phyloP scores from a whole-genome alignment of 2,797 vertebrate species.

The Dallia pectoralis region DNA sequence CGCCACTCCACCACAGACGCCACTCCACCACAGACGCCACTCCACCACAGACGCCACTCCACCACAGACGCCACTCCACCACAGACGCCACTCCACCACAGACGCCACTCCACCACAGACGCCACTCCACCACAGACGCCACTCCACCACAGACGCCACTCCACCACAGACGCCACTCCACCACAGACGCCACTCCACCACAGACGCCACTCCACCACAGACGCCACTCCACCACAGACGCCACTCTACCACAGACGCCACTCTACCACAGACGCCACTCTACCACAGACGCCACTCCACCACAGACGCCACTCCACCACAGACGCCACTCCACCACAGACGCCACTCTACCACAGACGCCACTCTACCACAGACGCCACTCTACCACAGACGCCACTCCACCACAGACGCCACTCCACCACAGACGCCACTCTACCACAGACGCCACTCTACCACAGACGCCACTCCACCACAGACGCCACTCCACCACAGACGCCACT shows the following conservation, averaged over 20 bases:
- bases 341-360: conserved; percentile 13
- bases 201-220: neutral
- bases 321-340: conserved; percentile 7
- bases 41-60: neutral
- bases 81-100: neutral
- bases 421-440: conserved; percentile 3
- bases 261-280: conserved; percentile 15
- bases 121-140: neutral
- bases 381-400: conserved; percentile 11
- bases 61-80: neutral
- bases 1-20: neutral
- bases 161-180: neutral
- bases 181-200: neutral
- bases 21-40: neutral
- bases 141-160: neutral
- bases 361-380: conserved; percentile 14
- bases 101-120: neutral
- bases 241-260: neutral
- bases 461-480: conserved; percentile 16
- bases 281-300: conserved; percentile 8
- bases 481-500: conserved; percentile 12
- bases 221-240: neutral
- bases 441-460: conserved; percentile 12
- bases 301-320: conserved; percentile 7
- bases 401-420: conserved; percentile 8